A percentile compares a stretch with the other conserved stretches of the same genome.
Conservation (phyloP, 1,140 invertebrate species). For the Pararge aegeria region DNA sequence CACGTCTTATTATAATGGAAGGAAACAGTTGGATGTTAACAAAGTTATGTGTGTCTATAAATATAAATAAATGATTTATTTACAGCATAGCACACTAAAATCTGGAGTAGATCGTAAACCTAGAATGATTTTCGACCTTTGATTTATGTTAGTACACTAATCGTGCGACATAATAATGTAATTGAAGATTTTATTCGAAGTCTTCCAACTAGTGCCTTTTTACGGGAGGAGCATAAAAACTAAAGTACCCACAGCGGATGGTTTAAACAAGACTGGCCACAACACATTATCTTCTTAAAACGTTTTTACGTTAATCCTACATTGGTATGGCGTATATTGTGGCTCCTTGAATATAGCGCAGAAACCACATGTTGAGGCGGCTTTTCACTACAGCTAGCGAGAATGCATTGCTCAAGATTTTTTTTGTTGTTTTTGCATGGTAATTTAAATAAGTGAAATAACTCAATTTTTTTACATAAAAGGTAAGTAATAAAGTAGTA, state of each 20-base stretch:
- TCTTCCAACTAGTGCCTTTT: background rate
- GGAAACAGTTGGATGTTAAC: background rate
- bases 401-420: too few relatives aligned
- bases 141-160: constrained; percentile 4
- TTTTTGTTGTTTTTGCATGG: too few relatives aligned
- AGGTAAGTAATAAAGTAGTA: too few relatives aligned
- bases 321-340: too few relatives aligned
- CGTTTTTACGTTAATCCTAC: too few relatives aligned
- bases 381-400: too few relatives aligned
- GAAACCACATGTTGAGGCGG: too few relatives aligned
- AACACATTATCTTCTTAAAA: background rate
- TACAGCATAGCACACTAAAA: background rate
- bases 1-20: too few relatives aligned
- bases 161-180: constrained; percentile 5
- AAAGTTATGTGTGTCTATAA: background rate
- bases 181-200: constrained; percentile 14
- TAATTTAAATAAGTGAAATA: too few relatives aligned
- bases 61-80: background rate
- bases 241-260: constrained; percentile 3
- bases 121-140: background rate
- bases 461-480: too few relatives aligned
- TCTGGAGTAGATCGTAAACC: background rate
- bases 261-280: background rate
- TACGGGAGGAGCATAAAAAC: constrained; percentile 13
- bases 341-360: too few relatives aligned